Base-by-base conservation (phyloP, 2,797 vertebrate species). In the Hafferia zeledoni region DNA sequence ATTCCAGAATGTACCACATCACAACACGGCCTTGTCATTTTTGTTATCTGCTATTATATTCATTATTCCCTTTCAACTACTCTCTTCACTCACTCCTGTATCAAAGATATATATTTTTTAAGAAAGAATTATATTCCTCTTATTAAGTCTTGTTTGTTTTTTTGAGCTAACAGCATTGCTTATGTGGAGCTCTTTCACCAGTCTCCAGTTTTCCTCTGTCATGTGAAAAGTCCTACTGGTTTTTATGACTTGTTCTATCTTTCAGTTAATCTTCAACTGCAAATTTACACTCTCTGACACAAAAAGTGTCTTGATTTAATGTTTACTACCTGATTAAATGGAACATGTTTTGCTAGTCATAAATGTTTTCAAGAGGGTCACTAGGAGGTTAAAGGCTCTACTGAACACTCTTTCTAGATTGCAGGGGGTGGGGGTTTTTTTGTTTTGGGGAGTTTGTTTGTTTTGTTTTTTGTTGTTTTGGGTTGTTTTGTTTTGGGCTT, bases 1-100 rank as follows among this genome's bases (percentile, higher is more conserved):
- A 10, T 72, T 84, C 20, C 20, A 49, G 53, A 82, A 25, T 0
- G 3, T 6, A 37, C 4, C 0, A 2, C 18, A 16, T n/a, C 46
- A 23, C 28, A 78, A 41, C 46, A 50, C 1, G 1, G 6, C 10
- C 5, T 71, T 16, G 2, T 50, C 13, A 57, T 43, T 79, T 9
- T 13, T 2, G 1, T 23, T 72, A 12, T 67, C 41, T 41, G 3
- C 9, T 43, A 17, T 43, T 43, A 43, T 43, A 43, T 17, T 17
- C 41, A 4, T 43, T 43, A 43, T 25, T 72, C 6, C 1, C 19
- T 72, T 76, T 61, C 15, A 92, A 9, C 7, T 79, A 23, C 46
- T 39, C 39, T 27, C 3, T 75, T 76, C 22, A 31, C 30, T 44
- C 84, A 55, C 27, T 57, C 17, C 20, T 60, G 10, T 56, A 81